Percentiles rank a stretch among this genome's conserved stretches.
Conservation (phyloP, 2,888 invertebrate species). For the Cantharis rufa region DNA sequence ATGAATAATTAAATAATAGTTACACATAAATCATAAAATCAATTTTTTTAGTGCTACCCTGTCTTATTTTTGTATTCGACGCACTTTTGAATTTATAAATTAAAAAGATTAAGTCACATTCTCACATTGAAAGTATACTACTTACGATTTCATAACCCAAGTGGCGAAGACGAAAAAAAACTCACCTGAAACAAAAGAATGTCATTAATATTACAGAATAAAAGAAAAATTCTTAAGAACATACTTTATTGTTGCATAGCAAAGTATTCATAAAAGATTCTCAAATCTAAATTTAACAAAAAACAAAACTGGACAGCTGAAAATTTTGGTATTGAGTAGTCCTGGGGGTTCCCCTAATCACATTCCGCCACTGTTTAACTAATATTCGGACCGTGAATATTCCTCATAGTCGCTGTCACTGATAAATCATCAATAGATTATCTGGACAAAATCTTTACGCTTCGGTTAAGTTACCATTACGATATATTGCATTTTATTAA, state of each 20-base stretch:
- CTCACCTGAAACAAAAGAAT: conserved; percentile 13
- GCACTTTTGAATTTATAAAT: background rate
- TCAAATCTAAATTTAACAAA: background rate
- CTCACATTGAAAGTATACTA: background rate
- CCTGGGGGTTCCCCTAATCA: background rate
- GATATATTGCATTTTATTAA: background rate
- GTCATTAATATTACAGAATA: background rate
- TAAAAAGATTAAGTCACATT: background rate
- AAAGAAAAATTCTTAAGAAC: background rate
- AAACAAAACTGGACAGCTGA: background rate
- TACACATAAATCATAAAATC: background rate
- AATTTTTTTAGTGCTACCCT: background rate
- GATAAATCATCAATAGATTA: background rate
- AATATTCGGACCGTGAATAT: background rate
- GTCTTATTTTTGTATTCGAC: too few relatives aligned
- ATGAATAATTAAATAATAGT: background rate
- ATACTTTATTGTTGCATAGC: background rate
- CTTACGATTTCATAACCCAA: background rate
- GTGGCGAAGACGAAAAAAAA: background rate
- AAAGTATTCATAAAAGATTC: background rate
- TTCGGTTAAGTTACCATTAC: background rate
- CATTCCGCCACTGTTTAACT: background rate
- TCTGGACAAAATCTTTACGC: background rate
- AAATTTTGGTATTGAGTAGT: background rate
- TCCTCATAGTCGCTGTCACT: background rate